Evolutionary conservation across 2,888 invertebrate species (phyloP).

Genomic region (Pyrrhosoma nymphula): DNA sequence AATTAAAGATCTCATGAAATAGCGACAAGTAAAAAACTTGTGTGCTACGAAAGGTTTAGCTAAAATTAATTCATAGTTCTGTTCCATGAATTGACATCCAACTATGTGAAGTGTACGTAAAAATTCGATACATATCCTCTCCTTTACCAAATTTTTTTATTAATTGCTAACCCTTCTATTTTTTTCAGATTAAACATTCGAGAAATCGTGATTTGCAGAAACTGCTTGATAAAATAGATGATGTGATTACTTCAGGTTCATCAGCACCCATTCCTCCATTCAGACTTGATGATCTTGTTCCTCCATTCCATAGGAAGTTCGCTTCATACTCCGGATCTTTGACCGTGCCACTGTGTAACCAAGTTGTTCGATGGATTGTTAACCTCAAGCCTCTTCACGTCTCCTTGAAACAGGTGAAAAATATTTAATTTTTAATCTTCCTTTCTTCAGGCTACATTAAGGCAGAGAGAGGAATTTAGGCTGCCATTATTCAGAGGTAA

Average conservation of each 20-base stretch:
- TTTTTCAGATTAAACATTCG: not conserved
- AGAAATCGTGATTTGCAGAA: not conserved
- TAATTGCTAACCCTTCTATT: no score
- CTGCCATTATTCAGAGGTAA: no score
- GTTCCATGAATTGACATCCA: no score
- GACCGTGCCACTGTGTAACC: slow-evolving; percentile 57
- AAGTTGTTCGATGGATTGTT: slow-evolving; percentile 58
- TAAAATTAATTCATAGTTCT: no score
- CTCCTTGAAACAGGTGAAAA: slow-evolving; percentile 38
- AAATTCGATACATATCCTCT: no score
- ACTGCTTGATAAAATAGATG: not conserved
- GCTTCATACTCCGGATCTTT: slow-evolving; percentile 57
- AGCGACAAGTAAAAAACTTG: no score
- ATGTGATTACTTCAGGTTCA: not conserved
- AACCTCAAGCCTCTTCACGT: not conserved
- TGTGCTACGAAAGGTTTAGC: no score
- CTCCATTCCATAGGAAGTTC: not conserved
- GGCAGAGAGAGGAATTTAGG: no score
- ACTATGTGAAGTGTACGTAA: no score
- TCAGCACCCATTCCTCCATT: not conserved
- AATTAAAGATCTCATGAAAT: no score
- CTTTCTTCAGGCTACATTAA: no score
- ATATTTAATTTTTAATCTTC: not conserved
- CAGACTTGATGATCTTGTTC: not conserved
- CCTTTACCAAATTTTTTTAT: no score